phyloP scores from a whole-genome alignment of 2,113 vertebrate species.

The Myocastor coypus region DNA sequence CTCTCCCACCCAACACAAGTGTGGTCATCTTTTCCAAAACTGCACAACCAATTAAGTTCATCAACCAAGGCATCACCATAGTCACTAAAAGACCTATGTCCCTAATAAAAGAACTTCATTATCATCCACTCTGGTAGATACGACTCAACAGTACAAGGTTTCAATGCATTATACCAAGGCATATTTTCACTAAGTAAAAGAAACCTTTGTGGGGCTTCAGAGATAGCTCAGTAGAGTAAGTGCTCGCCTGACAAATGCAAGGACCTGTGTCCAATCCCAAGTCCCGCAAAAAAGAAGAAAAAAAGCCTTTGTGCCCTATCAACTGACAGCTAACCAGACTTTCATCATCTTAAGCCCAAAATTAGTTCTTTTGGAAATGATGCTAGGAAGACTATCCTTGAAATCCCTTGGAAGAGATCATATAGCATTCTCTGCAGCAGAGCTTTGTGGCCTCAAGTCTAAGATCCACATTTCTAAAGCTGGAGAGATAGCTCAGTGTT shows the following conservation, averaged over 20 bases:
- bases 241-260: no score
- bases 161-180: not conserved
- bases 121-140: not conserved
- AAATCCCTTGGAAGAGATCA: not conserved
- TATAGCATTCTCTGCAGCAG: not conserved
- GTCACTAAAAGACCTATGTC: not conserved
- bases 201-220: not conserved
- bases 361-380: not conserved
- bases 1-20: not conserved
- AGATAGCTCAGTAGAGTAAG: no score
- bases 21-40: not conserved
- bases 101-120: not conserved
- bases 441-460: not conserved
- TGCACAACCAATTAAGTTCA: not conserved
- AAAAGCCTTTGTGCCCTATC: no score
- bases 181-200: not conserved
- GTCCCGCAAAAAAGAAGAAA: no score
- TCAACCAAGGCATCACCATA: not conserved
- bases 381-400: not conserved
- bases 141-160: not conserved
- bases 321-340: not conserved
- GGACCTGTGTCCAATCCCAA: no score
- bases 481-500: no score
- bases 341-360: not conserved
- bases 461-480: not conserved